A percentile compares a stretch with the other conserved stretches of the same genome.
phyloP scores from a whole-genome alignment of 2,888 invertebrate genomes.

The Drosophila suboccidentalis region DNA sequence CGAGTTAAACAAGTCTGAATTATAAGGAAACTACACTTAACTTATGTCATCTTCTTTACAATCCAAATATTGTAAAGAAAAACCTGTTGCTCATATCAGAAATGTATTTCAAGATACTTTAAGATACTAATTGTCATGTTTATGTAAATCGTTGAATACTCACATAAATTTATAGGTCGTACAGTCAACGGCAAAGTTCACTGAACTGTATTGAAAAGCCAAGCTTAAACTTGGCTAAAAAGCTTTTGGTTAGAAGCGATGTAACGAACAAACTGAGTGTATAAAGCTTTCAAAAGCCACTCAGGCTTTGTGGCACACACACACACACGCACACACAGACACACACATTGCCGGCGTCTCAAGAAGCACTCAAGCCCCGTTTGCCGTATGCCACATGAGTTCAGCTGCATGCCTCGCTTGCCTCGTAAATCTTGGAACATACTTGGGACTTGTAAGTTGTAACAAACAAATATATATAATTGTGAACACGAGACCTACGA shows the following conservation, averaged over 20 bases:
- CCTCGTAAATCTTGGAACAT: conserved; percentile 32
- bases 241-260: conserved; percentile 26
- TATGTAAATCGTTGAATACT: background rate
- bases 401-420: conserved; percentile 28
- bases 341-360: conserved; percentile 55
- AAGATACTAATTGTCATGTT: conserved; percentile 4
- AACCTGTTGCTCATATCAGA: conserved; percentile 10
- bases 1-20: conserved; percentile 1
- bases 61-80: background rate
- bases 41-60: conserved; percentile 1
- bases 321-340: background rate
- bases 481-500: conserved; percentile 66
- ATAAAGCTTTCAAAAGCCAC: conserved; percentile 39
- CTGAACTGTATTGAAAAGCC: conserved; percentile 21
- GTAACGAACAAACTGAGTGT: conserved; percentile 15
- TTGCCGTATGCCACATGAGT: conserved; percentile 23
- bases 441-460: conserved; percentile 26
- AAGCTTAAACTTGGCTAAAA: conserved; percentile 31
- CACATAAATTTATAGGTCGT: conserved; percentile 12
- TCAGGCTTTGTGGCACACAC: conserved; percentile 39
- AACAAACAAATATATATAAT: conserved; percentile 50
- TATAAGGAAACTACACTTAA: background rate
- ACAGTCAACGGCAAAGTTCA: conserved; percentile 22
- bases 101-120: background rate
- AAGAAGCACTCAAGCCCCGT: conserved; percentile 52